A percentile compares a stretch with the other conserved stretches of the same genome.
Conservation (phyloP, 2,113 vertebrate genomes). For the Xenopus laevis region DNA sequence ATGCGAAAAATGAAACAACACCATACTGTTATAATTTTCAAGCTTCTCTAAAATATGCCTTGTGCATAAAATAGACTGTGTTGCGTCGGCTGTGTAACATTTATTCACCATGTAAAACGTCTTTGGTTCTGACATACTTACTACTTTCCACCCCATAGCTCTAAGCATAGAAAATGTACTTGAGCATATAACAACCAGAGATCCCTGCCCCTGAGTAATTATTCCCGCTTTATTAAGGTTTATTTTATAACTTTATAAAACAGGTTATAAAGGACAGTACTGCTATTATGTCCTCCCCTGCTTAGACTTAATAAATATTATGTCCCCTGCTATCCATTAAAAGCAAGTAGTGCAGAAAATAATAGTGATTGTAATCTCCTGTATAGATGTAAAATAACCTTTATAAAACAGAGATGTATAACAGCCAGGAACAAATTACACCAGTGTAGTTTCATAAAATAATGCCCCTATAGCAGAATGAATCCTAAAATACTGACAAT, state of each 20-base stretch:
- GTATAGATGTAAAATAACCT: conserved; percentile 58
- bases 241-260: conserved; percentile 61
- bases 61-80: conserved; percentile 1
- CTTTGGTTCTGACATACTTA: not conserved
- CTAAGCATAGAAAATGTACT: conserved; percentile 1
- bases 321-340: conserved; percentile 53
- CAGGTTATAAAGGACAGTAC: conserved; percentile 56
- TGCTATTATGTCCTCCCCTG: conserved; percentile 52
- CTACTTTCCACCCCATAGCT: conserved; percentile 8
- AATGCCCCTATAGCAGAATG: conserved; percentile 58
- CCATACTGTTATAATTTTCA: too few relatives aligned
- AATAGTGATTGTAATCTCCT: conserved; percentile 54
- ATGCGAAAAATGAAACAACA: too few relatives aligned
- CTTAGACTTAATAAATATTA: conserved; percentile 60
- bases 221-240: conserved; percentile 61
- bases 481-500: conserved; percentile 52
- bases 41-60: not conserved
- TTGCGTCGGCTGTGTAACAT: not conserved
- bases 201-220: conserved; percentile 52
- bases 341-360: conserved; percentile 56
- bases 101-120: not conserved
- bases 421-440: conserved; percentile 61
- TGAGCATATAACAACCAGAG: conserved; percentile 26
- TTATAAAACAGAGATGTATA: conserved; percentile 61
- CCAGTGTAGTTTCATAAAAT: conserved; percentile 60